Percentiles rank a stretch among this genome's conserved stretches.
Evolutionary conservation across 2,888 invertebrate genomes (phyloP).

Genomic region (Agriopis marginaria): DNA sequence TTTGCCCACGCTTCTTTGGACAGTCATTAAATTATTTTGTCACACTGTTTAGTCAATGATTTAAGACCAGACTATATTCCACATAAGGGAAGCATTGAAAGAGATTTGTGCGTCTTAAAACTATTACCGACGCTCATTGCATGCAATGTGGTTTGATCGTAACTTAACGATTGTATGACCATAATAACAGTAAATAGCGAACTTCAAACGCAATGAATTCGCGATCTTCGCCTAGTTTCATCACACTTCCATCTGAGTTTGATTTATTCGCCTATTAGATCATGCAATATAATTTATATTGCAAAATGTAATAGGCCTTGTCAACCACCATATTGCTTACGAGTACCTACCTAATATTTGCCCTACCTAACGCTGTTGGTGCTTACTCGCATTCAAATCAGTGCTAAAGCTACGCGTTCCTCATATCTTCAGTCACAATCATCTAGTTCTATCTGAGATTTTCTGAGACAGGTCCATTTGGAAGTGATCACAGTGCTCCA

Average conservation of each 20-base stretch:
- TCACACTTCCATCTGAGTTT: slow-evolving; percentile 38
- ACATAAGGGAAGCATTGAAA: slow-evolving; percentile 50
- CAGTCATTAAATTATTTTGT: slow-evolving; percentile 73
- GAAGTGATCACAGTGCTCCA: slow-evolving; percentile 37
- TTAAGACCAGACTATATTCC: slow-evolving; percentile 58
- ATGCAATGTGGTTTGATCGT: slow-evolving; percentile 36
- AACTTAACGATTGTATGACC: slow-evolving; percentile 43
- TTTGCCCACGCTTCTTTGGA: slow-evolving; percentile 71
- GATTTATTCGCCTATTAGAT: slow-evolving; percentile 33
- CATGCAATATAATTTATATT: slow-evolving; percentile 32
- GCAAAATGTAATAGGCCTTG: not conserved
- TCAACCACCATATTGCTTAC: not conserved
- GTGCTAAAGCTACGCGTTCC: slow-evolving; percentile 17
- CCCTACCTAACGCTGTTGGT: not conserved
- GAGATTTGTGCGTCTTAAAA: slow-evolving; percentile 39
- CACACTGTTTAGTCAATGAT: slow-evolving; percentile 64
- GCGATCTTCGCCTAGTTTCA: slow-evolving; percentile 50
- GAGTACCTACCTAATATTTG: slow-evolving; percentile 1
- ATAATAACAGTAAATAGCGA: slow-evolving; percentile 39
- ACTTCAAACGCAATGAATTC: slow-evolving; percentile 42
- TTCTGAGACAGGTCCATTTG: slow-evolving; percentile 51
- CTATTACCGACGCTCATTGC: slow-evolving; percentile 32
- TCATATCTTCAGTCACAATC: slow-evolving; percentile 54
- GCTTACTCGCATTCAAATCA: not conserved
- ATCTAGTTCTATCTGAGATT: slow-evolving; percentile 55